Base-by-base conservation (phyloP, 2,797 vertebrate species). In the Erithacus rubecula region DNA sequence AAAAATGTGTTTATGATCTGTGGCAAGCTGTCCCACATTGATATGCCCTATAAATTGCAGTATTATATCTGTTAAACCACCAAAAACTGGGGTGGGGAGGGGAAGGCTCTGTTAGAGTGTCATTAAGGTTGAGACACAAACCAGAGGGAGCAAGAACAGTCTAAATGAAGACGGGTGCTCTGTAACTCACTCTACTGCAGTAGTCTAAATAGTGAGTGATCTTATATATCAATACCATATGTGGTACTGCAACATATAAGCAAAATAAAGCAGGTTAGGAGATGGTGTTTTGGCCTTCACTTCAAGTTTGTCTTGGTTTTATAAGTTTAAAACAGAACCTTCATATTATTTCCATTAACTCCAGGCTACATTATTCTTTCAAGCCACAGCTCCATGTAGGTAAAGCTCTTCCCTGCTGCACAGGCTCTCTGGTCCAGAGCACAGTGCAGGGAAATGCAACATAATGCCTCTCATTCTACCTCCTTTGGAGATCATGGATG, bases 1-100 rank as follows among this genome's bases (percentile, higher is more conserved):
- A 97, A 97, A 97, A 97, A 97, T 95, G 94, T 97, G 94, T 97
- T 97, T 97, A 94, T 97, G 95, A 95, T 97, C 95, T 95, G 94
- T 89, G 36, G 75, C 96, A 97, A 97, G 96, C 96, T 97, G 97
- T 95, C 9, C 3, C 70, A 47, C 60, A 11, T 83, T 87, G 94
- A 97, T 95, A 96, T 95, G 90, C 71, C 94, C 89, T 92, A 91
- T 83, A 96, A 94, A 90, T 95, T 95, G 79, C 94, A 95, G 29
- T 91, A 91, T 92, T 89, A 83, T 93, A 92, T 96, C 84, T 82
- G 44, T 75, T 90, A 87, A 75, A 92, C 78, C 62, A 76, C 81
- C 39, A 68, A 90, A 94, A 95, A 49, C 49, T 4, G 6, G n/a
- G 32, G 3, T 69, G 32, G 29, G 39, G 37, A 46, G 24, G 5